Conservation (phyloP, 2,797 vertebrate species). For the Danio choprae region DNA sequence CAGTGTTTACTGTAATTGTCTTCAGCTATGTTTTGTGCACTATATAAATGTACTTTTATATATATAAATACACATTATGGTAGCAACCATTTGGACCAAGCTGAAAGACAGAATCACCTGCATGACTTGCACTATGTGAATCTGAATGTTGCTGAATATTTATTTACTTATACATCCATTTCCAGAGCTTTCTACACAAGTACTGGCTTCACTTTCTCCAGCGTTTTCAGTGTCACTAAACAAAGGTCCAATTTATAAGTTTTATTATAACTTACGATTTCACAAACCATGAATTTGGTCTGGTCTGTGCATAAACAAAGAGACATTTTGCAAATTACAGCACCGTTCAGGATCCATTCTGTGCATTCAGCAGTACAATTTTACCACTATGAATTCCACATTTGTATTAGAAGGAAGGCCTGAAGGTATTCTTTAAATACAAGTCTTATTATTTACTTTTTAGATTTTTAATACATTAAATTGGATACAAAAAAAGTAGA, state of each 20-base stretch:
- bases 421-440: background rate
- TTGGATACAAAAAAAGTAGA: background rate
- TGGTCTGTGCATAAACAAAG: background rate
- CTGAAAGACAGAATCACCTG: background rate
- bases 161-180: background rate
- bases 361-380: background rate
- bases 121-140: background rate
- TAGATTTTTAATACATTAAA: background rate
- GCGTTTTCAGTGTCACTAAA: background rate
- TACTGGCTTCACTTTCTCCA: background rate
- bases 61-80: background rate
- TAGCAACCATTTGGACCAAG: background rate
- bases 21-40: background rate
- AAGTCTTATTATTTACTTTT: background rate
- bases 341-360: background rate
- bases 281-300: background rate
- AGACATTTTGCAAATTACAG: conserved; percentile 13
- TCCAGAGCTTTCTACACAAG: background rate
- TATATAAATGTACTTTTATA: background rate
- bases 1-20: background rate
- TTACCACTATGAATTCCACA: background rate
- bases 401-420: background rate
- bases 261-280: background rate
- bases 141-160: too few relatives aligned
- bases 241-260: conserved; percentile 2